Conservation (phyloP, 2,113 vertebrate genomes). For the Corapipo altera region DNA sequence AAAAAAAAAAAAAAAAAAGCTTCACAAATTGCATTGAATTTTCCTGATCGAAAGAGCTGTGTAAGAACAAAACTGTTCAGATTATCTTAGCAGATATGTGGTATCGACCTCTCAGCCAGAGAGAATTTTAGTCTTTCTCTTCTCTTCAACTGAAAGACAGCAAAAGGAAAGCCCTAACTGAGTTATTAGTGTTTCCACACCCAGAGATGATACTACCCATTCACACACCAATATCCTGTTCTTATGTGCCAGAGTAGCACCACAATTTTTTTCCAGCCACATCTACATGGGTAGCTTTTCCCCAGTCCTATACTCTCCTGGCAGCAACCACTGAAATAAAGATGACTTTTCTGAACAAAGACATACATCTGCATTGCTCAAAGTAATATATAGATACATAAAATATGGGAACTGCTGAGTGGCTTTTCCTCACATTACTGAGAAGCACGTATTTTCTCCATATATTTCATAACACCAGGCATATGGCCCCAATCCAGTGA, state of each 20-base stretch:
- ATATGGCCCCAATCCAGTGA: neutral
- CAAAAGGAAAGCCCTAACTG: neutral
- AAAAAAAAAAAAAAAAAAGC: neutral
- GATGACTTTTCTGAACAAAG: neutral
- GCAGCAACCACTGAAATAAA: neutral
- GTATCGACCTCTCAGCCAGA: rapidly evolving
- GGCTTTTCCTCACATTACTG: neutral
- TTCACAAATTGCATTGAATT: neutral
- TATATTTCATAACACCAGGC: neutral
- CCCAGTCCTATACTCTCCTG: neutral
- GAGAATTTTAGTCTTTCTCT: neutral
- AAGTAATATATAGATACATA: neutral
- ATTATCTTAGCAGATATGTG: neutral
- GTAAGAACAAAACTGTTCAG: neutral
- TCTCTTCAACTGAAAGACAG: neutral
- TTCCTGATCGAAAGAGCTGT: neutral
- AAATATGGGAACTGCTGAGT: neutral
- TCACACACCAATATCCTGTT: neutral
- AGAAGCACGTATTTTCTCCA: neutral
- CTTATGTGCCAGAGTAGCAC: neutral
- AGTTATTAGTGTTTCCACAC: neutral
- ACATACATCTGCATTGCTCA: neutral
- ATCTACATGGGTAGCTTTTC: neutral
- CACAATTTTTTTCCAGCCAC: neutral
- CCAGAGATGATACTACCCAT: neutral